Evolutionary conservation across 2,888 invertebrate species (phyloP), one percentile per base, ranked within the genome.

Genomic region (Tachina lurida): DNA sequence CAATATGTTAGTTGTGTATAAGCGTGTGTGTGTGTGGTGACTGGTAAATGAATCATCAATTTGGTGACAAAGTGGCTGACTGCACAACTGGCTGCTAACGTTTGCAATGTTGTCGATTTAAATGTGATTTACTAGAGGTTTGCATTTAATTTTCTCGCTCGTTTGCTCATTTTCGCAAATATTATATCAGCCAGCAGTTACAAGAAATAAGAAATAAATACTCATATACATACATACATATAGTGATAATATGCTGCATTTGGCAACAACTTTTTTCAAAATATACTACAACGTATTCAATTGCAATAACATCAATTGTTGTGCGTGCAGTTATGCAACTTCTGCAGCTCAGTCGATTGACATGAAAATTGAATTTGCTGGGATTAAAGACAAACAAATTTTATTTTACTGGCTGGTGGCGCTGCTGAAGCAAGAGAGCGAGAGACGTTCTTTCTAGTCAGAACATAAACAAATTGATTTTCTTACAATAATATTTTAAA

Each of bases 311-410:
- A 31, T 22, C 78, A 71, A 22, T 54, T 90, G 90, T 54, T 90
- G 90, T 90, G 89, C 90, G 90, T 90, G 90, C 90, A 90, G 87
- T 90, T 90, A 86, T 89, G 88, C 90, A 90, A 89, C 89, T 90
- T 88, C 88, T 87, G 82, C 89, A 89, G 90, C 90, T 90, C 90
- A 90, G 88, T 88, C 89, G 88, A 89, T 90, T 89, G 90, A 89
- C 91, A 90, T 91, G 91, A 90, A 90, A 90, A 90, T 88, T 90
- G 90, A 90, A 81, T 90, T 90, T 90, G 89, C 90, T 88, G 88
- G 90, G 89, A 91, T 90, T 90, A 90, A 90, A 60, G 54, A 47
- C 45, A 31, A 17, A 62, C 9, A n/a, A 12, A 9, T 78, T 70
- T 54, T 65, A n/a, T 65, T 70, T 43, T 41, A 31, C 8, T 41